Evolutionary conservation across 2,113 vertebrate genomes (phyloP).

Genomic region (Pluvianellus socialis): DNA sequence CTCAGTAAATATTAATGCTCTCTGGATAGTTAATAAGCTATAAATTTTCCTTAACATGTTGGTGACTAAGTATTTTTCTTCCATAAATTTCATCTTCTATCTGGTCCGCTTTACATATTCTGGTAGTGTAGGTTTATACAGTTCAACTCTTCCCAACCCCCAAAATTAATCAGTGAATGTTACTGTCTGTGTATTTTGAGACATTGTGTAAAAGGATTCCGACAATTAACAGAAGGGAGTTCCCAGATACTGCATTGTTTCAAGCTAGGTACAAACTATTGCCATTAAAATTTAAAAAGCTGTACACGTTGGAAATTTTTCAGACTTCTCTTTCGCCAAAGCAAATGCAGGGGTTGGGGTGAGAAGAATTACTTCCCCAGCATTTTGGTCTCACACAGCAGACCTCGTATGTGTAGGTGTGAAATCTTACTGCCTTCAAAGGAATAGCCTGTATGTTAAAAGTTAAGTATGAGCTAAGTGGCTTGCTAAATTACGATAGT

Average conservation of each 20-base stretch:
- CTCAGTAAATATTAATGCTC: background rate
- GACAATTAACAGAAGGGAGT: background rate
- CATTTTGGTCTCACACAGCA: background rate
- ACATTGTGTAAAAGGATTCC: background rate
- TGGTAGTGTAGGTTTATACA: background rate
- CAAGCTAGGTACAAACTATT: background rate
- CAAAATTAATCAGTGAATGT: background rate
- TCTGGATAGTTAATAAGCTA: background rate
- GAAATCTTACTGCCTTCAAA: background rate
- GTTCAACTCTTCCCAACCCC: background rate
- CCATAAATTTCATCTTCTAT: background rate
- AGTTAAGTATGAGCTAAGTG: background rate
- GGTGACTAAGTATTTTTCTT: background rate
- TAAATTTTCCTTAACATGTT: background rate
- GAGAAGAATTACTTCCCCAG: background rate
- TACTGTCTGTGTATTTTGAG: background rate
- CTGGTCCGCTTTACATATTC: background rate
- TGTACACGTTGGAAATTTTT: background rate
- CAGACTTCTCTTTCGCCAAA: background rate
- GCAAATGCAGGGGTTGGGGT: background rate
- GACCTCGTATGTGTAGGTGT: background rate
- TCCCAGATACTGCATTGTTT: background rate
- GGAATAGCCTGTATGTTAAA: background rate
- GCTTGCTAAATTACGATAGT: background rate
- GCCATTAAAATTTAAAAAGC: background rate